Conservation (phyloP, 2,888 invertebrate species). For the Operophtera brumata region DNA sequence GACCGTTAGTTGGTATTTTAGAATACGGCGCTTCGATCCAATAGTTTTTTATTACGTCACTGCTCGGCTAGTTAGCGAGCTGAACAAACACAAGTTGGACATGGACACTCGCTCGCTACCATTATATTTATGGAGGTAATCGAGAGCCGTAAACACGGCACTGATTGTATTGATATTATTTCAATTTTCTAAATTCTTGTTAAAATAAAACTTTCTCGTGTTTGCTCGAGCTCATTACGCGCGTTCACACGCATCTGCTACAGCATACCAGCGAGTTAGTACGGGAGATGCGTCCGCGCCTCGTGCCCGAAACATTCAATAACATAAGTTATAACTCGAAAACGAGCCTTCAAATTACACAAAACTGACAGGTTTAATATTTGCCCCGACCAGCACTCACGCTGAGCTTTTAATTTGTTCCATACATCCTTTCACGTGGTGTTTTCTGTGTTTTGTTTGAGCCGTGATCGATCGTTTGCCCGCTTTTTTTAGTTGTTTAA, state of each 20-base stretch:
- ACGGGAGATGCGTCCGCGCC: conserved; percentile 39
- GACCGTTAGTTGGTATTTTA: conserved; percentile 47
- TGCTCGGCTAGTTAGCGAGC: conserved; percentile 34
- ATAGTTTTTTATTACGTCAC: conserved; percentile 49
- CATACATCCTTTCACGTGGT: conserved; percentile 73
- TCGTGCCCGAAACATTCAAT: conserved; percentile 70
- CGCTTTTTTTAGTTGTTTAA: conserved; percentile 77
- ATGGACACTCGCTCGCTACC: conserved; percentile 42
- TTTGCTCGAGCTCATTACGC: conserved; percentile 56
- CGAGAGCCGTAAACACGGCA: conserved; percentile 49
- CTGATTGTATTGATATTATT: conserved; percentile 59
- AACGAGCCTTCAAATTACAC: conserved; percentile 76
- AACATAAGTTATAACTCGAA: conserved; percentile 75
- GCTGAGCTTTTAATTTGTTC: conserved; percentile 80
- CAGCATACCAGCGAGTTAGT: conserved; percentile 39
- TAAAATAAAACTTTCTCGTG: conserved; percentile 51
- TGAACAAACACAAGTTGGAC: conserved; percentile 52
- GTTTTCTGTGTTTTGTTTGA: conserved; percentile 74
- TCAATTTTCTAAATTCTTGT: conserved; percentile 49
- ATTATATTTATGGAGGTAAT: conserved; percentile 50
- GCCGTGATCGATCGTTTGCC: conserved; percentile 75
- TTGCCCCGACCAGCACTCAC: conserved; percentile 68
- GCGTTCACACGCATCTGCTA: conserved; percentile 50
- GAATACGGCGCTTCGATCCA: conserved; percentile 50
- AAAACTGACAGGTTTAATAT: conserved; percentile 79